Percentiles rank a stretch among this genome's conserved stretches.
phyloP scores from a whole-genome alignment of 2,888 invertebrate genomes.

The Agrochola macilenta region DNA sequence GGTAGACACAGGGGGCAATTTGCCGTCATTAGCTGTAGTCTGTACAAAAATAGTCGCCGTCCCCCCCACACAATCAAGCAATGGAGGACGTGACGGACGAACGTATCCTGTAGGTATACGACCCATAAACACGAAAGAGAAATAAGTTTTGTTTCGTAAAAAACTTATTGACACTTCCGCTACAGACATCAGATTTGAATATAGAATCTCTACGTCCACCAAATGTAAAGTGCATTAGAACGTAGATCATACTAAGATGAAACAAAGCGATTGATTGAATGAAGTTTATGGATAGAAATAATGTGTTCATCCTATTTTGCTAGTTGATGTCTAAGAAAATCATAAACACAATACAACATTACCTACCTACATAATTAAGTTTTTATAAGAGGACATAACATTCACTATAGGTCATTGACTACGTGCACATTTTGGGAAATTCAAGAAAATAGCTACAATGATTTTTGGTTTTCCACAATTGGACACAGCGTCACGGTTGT shows the following conservation, averaged over 20 bases:
- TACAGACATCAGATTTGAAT: slow-evolving; percentile 3
- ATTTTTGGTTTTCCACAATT: slow-evolving; percentile 6
- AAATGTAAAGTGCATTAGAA: neutral
- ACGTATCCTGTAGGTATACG: slow-evolving; percentile 62
- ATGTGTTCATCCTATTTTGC: too few species aligned
- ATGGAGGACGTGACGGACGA: slow-evolving; percentile 72
- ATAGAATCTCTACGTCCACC: slow-evolving; percentile 6
- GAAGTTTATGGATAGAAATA: too few species aligned
- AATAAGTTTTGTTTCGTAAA: slow-evolving; percentile 25
- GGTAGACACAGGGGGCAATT: slow-evolving; percentile 80
- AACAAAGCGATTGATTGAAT: neutral
- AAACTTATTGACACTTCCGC: slow-evolving; percentile 25
- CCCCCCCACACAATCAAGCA: slow-evolving; percentile 81
- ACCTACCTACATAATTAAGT: slow-evolving; percentile 5
- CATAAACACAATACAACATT: neutral
- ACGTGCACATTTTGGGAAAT: neutral
- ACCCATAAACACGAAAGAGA: slow-evolving; percentile 27
- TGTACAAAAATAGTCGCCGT: slow-evolving; percentile 78
- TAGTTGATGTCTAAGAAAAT: neutral
- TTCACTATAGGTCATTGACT: slow-evolving; percentile 5
- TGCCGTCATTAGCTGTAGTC: slow-evolving; percentile 80
- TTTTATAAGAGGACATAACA: slow-evolving; percentile 32
- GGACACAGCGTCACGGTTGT: slow-evolving; percentile 4
- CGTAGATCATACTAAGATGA: neutral
- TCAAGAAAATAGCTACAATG: slow-evolving; percentile 12